Conservation (phyloP, 2,113 vertebrate species). For the Xenotilapia longispinis region DNA sequence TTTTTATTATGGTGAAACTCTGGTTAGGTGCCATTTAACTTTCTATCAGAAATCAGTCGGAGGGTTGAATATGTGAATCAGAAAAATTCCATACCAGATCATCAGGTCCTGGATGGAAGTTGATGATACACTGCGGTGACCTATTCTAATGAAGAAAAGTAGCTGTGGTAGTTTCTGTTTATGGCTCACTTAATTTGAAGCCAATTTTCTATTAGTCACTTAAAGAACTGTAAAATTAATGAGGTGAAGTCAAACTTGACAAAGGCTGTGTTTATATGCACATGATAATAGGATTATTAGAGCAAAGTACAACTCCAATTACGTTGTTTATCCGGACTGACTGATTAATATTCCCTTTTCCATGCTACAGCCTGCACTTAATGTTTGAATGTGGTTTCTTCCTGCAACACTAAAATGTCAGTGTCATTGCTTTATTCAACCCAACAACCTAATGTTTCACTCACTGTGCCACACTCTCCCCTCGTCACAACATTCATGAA, state of each 20-base stretch:
- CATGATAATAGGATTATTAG: constrained; percentile 11
- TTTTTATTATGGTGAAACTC: not conserved
- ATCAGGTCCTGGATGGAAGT: not conserved
- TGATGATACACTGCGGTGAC: not conserved
- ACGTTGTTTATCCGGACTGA: not conserved
- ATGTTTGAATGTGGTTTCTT: not conserved
- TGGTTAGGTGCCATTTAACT: too few species aligned
- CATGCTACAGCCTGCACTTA: not conserved
- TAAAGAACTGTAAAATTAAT: not conserved
- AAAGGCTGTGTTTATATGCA: not conserved
- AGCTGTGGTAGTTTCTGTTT: not conserved
- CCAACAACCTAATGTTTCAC: not conserved
- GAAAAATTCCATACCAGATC: not conserved
- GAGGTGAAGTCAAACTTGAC: not conserved
- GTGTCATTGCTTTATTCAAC: not conserved
- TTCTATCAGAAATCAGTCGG: not conserved
- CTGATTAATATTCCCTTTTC: not conserved
- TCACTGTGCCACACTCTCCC: not conserved
- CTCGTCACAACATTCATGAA: not conserved
- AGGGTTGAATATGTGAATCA: not conserved
- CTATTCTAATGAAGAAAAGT: not conserved
- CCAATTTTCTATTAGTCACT: not conserved
- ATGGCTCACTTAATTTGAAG: not conserved
- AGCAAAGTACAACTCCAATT: not conserved
- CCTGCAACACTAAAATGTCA: not conserved